Evolutionary conservation across 2,888 invertebrate genomes (phyloP).

Genomic region (Perdita meconis): DNA sequence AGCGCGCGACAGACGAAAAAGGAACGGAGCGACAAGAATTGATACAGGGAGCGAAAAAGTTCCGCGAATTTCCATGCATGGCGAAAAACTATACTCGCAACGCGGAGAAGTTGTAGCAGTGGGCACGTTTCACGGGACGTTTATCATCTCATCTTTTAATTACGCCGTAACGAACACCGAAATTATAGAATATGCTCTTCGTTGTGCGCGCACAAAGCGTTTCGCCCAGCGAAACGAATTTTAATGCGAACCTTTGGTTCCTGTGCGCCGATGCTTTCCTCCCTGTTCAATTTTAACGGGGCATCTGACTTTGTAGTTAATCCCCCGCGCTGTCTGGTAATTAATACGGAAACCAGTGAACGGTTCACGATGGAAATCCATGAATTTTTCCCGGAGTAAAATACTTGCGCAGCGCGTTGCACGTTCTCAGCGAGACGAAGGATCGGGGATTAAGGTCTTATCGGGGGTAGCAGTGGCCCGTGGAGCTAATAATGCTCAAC

Average conservation of each 20-base stretch:
- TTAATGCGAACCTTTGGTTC: conserved; percentile 13
- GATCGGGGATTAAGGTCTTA: conserved; percentile 57
- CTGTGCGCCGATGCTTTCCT: background rate
- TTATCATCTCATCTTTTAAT: conserved; percentile 52
- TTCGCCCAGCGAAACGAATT: conserved; percentile 12
- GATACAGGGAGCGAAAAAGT: conserved; percentile 40
- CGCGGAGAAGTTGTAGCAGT: conserved; percentile 26
- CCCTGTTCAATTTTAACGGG: background rate
- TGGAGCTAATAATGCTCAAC: conserved; percentile 49
- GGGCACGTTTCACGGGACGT: conserved; percentile 14
- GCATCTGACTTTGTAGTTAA: background rate
- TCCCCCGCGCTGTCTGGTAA: background rate
- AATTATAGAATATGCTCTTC: conserved; percentile 21
- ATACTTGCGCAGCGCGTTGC: background rate
- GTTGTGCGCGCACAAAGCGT: background rate
- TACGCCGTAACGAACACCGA: conserved; percentile 35
- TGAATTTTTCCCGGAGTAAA: conserved; percentile 15
- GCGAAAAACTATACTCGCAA: conserved; percentile 39
- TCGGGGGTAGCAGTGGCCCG: conserved; percentile 32
- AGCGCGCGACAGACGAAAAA: too few relatives aligned
- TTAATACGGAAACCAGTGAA: background rate
- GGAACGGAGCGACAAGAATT: conserved; percentile 17
- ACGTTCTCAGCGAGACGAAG: conserved; percentile 30
- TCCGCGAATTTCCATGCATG: conserved; percentile 38
- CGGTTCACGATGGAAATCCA: background rate